Evolutionary conservation across 2,113 vertebrate species (phyloP), one percentile per base, ranked within the genome.

Genomic region (Apaloderma vittatum): DNA sequence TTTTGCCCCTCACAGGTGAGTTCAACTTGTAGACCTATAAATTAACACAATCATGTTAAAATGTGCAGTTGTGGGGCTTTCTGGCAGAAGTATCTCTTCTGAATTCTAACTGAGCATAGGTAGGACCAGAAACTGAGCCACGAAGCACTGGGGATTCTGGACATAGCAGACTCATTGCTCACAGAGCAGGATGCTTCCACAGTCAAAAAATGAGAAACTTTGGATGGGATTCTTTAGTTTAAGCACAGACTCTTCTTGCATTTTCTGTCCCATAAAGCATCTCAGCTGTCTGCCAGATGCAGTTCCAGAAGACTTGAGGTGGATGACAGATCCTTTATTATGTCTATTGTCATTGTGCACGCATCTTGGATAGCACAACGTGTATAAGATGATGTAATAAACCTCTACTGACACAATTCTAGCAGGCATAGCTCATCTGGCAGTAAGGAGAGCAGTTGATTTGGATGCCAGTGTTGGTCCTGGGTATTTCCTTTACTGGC

Each of bases 191-290:
- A 63, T 81, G 37, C 8, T 59, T 70, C 24, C n/a, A 40, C 9
- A 46, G 19, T 54, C 11, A 45, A 61, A 63, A 2, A 45, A 2
- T 0, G 0, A 74, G 21, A 75, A 9, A 32, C 0, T 22, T 26
- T 67, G 10, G 1, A 4, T 76, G 15, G 11, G 17, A 82, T 75
- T 62, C 51, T 89, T 76, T 48, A 20, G 10, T 32, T 80, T 80
- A 57, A 83, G 52, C 26, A 48, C 7, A 26, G 7, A 9, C 61
- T 83, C 32, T 58, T 49, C 18, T 74, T 59, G 43, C 1, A 21
- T 86, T 79, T 86, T 32, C 12, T 86, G 18, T 19, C 32, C 23
- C 7, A 7, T 80, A 54, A 73, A 80, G 18, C 26, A 70, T 37
- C 26, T 89, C 59, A 52, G 36, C 8, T 86, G 24, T 48, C 32